phyloP scores from a whole-genome alignment of 2,797 vertebrate genomes.

The Pipistrellus kuhlii region DNA sequence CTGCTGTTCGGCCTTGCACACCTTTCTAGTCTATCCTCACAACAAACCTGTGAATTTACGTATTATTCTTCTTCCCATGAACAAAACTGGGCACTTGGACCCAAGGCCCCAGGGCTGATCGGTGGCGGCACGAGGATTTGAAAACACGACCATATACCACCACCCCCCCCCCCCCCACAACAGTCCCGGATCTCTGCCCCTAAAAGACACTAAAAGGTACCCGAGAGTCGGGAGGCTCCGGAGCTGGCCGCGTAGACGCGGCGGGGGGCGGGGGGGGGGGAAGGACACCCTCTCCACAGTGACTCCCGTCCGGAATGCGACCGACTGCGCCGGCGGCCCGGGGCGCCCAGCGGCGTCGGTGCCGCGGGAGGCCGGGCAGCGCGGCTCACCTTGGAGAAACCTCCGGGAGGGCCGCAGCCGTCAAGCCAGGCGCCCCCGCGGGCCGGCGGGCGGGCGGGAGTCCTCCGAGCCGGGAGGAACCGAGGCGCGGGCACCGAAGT shows the following conservation, averaged over 20 bases:
- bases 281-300: neutral
- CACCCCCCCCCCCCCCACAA: neutral
- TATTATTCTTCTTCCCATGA: neutral
- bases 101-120: neutral
- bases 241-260: neutral
- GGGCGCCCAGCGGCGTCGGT: neutral
- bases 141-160: neutral
- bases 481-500: neutral
- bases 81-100: neutral
- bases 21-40: neutral
- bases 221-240: neutral
- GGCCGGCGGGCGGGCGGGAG: neutral
- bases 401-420: conserved; percentile 49
- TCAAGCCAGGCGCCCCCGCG: neutral
- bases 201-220: neutral
- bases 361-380: neutral
- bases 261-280: no score
- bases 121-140: neutral
- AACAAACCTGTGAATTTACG: neutral
- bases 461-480: conserved; percentile 3
- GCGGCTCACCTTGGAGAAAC: conserved; percentile 51
- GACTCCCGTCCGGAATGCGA: neutral
- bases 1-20: neutral
- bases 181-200: neutral
- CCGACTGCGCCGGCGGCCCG: neutral